Conservation (phyloP, 1,140 invertebrate species). For the Eciton burchellii region DNA sequence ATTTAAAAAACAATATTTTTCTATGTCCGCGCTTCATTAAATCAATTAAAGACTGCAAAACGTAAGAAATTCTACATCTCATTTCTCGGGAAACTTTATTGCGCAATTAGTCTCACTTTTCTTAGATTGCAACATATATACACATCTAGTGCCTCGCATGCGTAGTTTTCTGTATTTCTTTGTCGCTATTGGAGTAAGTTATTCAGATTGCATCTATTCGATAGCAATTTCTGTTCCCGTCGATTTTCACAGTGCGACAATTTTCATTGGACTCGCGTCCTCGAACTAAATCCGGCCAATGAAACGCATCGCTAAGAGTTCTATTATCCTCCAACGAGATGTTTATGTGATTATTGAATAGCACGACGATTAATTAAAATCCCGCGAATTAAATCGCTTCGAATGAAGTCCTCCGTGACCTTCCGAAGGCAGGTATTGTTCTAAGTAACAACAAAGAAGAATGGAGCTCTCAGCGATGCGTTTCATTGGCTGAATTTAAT, state of each 20-base stretch:
- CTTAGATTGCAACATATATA: background rate
- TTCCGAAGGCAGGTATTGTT: too few relatives aligned
- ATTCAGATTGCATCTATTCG: background rate
- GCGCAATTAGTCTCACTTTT: background rate
- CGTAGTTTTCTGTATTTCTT: constrained; percentile 9
- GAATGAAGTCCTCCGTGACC: background rate
- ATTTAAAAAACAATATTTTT: background rate
- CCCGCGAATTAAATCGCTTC: constrained; percentile 13
- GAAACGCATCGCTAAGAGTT: constrained; percentile 5
- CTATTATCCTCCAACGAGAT: background rate
- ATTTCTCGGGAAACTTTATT: too few relatives aligned
- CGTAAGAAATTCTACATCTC: too few relatives aligned
- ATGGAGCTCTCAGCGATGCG: background rate
- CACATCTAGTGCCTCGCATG: background rate
- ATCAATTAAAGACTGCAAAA: too few relatives aligned
- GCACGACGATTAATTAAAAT: constrained; percentile 4
- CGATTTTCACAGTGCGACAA: too few relatives aligned
- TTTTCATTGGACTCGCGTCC: background rate
- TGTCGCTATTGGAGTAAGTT: background rate
- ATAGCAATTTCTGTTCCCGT: background rate
- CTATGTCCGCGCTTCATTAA: too few relatives aligned
- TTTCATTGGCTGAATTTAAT: constrained; percentile 34
- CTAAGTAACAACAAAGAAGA: background rate
- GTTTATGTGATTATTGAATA: constrained; percentile 1
- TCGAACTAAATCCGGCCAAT: constrained; percentile 33